These are phyloP conservation scores for Quadriops clusia DNA, from an alignment of 2,888 invertebrate genomes.

Conservation along the genomic window DNA sequence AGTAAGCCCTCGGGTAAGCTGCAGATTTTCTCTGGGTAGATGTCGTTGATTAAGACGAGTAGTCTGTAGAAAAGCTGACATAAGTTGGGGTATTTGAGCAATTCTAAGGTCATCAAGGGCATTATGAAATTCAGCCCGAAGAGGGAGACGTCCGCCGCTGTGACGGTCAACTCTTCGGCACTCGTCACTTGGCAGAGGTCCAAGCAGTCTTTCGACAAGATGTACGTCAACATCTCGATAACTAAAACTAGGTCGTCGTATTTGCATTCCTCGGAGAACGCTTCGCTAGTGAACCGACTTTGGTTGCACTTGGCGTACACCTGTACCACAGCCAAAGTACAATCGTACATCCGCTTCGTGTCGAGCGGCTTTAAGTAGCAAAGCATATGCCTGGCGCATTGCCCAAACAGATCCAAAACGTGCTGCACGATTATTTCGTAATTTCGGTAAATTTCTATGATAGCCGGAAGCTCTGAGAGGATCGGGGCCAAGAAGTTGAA, in stretches of 20 bases:
- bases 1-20: constrained; percentile 40
- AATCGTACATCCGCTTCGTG: constrained; percentile 53
- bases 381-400: constrained; percentile 58
- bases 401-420: constrained; percentile 59
- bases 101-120: constrained; percentile 58
- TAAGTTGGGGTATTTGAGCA: constrained; percentile 57
- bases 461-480: constrained; percentile 53
- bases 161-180: constrained; percentile 29
- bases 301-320: constrained; percentile 56
- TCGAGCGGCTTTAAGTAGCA: constrained; percentile 49
- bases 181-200: constrained; percentile 26
- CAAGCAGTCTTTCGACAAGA: constrained; percentile 35
- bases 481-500: constrained; percentile 52
- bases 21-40: constrained; percentile 50
- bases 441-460: constrained; percentile 58
- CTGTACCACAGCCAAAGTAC: constrained; percentile 56
- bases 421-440: constrained; percentile 68
- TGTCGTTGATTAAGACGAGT: constrained; percentile 51
- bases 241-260: constrained; percentile 66
- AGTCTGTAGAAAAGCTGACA: constrained; percentile 52
- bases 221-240: constrained; percentile 56
- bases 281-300: constrained; percentile 48
- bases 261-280: constrained; percentile 60
- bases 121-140: constrained; percentile 58
- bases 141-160: constrained; percentile 52